These are phyloP conservation scores for Nothoprocta pentlandii DNA, from an alignment of 2,113 vertebrate species.

Conservation along the genomic window DNA sequence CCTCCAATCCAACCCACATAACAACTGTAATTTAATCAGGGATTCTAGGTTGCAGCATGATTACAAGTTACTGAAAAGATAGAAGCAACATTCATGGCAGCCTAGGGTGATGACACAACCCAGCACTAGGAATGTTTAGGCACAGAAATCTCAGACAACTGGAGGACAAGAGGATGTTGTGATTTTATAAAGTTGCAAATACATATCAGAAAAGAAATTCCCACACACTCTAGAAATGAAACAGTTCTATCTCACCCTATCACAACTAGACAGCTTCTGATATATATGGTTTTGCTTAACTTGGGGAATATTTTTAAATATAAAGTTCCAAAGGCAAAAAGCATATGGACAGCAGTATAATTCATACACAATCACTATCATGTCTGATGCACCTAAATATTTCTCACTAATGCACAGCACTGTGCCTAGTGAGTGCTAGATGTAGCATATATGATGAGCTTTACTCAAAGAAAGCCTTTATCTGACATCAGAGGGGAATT, in stretches of 20 bases:
- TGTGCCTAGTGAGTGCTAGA: neutral
- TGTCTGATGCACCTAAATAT: neutral
- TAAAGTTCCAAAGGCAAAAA: neutral
- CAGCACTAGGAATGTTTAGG: neutral
- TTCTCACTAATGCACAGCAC: neutral
- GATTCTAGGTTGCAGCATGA: constrained; percentile 1
- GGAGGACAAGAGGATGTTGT: neutral
- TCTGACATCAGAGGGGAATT: constrained; percentile 8
- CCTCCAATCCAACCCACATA: neutral
- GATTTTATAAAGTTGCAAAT: neutral
- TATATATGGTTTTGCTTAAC: neutral
- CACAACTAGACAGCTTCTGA: neutral
- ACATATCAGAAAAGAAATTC: neutral
- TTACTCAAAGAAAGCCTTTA: neutral
- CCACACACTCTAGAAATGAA: neutral
- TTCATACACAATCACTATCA: neutral
- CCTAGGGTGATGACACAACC: neutral
- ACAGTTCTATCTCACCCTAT: neutral
- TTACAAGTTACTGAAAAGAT: constrained; percentile 39
- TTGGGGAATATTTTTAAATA: neutral
- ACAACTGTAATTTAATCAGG: constrained; percentile 27
- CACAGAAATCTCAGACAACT: neutral
- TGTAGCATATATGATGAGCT: neutral
- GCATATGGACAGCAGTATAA: neutral
- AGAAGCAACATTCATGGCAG: neutral